Evolutionary conservation across 64 coral and sea anemone species (phyloP).

Genomic region (Montipora sp.): DNA sequence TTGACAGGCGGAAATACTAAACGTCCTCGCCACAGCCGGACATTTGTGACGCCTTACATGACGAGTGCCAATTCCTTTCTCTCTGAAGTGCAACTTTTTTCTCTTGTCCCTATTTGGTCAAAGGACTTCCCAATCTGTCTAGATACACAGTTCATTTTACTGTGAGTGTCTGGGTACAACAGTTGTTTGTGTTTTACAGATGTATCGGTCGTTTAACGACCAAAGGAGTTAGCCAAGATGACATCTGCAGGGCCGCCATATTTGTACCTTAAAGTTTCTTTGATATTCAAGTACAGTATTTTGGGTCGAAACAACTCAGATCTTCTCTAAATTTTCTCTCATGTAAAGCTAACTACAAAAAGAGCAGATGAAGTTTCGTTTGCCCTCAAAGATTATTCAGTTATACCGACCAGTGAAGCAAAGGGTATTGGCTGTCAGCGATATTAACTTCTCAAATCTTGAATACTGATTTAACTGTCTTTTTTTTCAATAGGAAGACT

Average conservation of each 20-base stretch:
- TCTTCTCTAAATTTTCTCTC: background rate
- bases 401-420: background rate
- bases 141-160: constrained; percentile 25
- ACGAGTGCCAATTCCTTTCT: background rate
- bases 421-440: background rate
- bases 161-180: background rate
- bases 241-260: constrained; percentile 29
- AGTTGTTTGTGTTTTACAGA: background rate
- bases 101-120: background rate
- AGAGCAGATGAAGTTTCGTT: background rate
- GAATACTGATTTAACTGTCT: background rate
- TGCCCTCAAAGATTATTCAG: background rate
- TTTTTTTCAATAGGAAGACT: background rate
- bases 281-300: constrained; percentile 12
- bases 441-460: background rate
- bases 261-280: constrained; percentile 27
- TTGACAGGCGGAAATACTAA: constrained; percentile 58
- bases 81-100: background rate
- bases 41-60: constrained; percentile 57
- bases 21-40: constrained; percentile 31
- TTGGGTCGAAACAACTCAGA: background rate
- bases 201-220: background rate
- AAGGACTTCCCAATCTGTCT: background rate
- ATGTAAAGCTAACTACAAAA: background rate
- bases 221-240: background rate